These are phyloP conservation scores for Lathronympha strigana DNA, from an alignment of 2,888 invertebrate species.

Conservation along the genomic window DNA sequence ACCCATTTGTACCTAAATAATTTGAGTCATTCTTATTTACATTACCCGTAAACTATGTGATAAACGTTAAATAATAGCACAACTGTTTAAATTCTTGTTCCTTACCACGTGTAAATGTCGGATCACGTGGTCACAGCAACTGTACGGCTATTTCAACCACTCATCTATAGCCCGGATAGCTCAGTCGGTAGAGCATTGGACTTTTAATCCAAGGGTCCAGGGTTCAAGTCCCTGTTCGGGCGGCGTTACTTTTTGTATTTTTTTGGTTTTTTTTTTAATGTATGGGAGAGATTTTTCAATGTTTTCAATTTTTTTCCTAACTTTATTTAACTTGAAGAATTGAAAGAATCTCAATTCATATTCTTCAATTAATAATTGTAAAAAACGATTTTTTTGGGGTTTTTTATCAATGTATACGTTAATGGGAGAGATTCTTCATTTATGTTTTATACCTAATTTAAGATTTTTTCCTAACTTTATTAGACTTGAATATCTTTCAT, in stretches of 20 bases:
- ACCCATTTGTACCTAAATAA: neutral
- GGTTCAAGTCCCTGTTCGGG: constrained; percentile 91
- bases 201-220: constrained; percentile 92
- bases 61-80: constrained; percentile 16
- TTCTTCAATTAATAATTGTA: too few relatives aligned
- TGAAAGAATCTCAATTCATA: too few relatives aligned
- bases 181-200: constrained; percentile 91
- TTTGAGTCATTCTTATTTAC: constrained; percentile 10
- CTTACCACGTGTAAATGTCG: neutral
- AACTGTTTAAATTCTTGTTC: constrained; percentile 15
- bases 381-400: too few relatives aligned
- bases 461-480: too few relatives aligned
- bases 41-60: constrained; percentile 10
- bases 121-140: neutral
- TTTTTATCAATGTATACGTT: too few relatives aligned
- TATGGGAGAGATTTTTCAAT: too few relatives aligned
- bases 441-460: too few relatives aligned
- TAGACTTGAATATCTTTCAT: too few relatives aligned
- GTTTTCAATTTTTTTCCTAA: too few relatives aligned
- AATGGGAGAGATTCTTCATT: too few relatives aligned
- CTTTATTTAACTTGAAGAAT: too few relatives aligned
- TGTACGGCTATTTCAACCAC: constrained; percentile 7
- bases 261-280: constrained; percentile 2
- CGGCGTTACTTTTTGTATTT: constrained; percentile 55
- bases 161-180: constrained; percentile 85